Percentiles rank a stretch among this genome's conserved stretches.
Conservation (phyloP, 2,797 vertebrate genomes). For the Scolopax rusticola region DNA sequence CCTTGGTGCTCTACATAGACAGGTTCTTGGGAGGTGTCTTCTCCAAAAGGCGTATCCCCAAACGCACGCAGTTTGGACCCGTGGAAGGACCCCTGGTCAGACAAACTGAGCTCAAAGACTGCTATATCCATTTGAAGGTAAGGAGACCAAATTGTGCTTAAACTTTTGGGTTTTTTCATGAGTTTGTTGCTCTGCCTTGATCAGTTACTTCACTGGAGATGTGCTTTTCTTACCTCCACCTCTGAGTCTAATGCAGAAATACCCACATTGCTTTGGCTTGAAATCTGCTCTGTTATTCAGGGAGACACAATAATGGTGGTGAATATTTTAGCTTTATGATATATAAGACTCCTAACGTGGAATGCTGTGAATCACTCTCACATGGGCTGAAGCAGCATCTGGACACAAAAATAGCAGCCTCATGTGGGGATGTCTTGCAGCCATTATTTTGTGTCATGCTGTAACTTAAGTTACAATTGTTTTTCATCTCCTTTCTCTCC, state of each 20-base stretch:
- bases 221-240: not conserved
- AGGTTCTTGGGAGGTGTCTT: constrained; percentile 94
- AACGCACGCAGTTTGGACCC: constrained; percentile 96
- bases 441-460: not conserved
- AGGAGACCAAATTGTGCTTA: not conserved
- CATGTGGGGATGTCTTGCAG: not conserved
- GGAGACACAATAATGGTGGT: not conserved
- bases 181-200: not conserved
- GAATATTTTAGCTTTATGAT: not conserved
- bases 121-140: constrained; percentile 95
- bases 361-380: not conserved
- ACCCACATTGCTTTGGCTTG: not conserved
- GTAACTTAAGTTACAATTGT: not conserved
- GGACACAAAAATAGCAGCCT: not conserved
- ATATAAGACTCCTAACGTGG: rapidly evolving
- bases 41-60: constrained; percentile 95
- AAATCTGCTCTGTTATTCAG: not conserved
- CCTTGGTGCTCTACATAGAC: constrained; percentile 93
- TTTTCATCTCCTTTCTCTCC: not conserved
- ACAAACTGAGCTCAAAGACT: constrained; percentile 88
- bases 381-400: not conserved
- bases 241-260: not conserved
- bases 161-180: not conserved
- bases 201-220: not conserved
- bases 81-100: constrained; percentile 92